Base-by-base conservation (phyloP, 2,113 vertebrate species). In the Monopterus albus region DNA sequence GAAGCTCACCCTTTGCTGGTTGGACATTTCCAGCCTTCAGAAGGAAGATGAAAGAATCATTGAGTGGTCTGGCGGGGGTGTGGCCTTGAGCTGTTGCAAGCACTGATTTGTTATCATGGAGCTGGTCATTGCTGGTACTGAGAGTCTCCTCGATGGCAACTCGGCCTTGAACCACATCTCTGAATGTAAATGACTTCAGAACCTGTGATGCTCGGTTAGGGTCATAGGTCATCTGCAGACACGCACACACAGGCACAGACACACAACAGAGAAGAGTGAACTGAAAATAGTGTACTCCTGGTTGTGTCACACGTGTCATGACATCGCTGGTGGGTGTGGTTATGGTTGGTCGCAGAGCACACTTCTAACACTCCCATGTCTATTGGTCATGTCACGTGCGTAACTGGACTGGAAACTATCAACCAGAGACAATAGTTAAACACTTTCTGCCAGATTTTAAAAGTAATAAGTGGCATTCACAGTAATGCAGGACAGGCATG, bases 11-110 rank as follows among this genome's bases (percentile, higher is more conserved):
- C 0, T 87, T 43, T 0, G 93, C 96, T 43, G 95, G 94, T 63
- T 96, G 95, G 8, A 97, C 92, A 1, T 85, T 85, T 58, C 93
- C 91, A 39, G 94, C 95, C 71, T 86, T 93, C 63, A 98, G 87
- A 46, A 96, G 23, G 81, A 97, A 97, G 0, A 66, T 75, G 78
- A 98, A 96, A 0, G 95, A 98, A 45, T 96, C 95, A 31, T 94
- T 94, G 55, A 95, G 77, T 4, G 87, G 53, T 13, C 52, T 36
- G 70, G 58, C 75, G 56, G 74, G 1, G 68, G 72, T 21, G 71
- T 91, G 0, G 85, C 94, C 87, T 92, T 71, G 75, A 60, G 85
- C 31, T 18, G 75, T 82, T 3, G 51, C 6, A 4, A 65, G 49
- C 0, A 28, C 40, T 2, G 90, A 89, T 50, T 71, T 45, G 65